Evolutionary conservation across 2,113 vertebrate genomes (phyloP).

Genomic region (Seriola aureovittata): DNA sequence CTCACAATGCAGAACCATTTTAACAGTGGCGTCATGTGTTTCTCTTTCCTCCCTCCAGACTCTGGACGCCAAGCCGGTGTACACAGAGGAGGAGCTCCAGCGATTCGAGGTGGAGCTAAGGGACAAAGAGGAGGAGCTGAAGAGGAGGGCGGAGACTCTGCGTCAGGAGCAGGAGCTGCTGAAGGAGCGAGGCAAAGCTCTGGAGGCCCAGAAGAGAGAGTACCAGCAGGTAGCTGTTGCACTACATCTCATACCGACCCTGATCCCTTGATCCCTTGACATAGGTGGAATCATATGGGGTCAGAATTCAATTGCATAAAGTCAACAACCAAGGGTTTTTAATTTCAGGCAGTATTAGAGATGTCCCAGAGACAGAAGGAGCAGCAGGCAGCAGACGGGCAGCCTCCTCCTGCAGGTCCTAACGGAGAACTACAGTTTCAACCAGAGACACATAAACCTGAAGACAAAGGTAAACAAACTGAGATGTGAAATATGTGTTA

Average conservation of each 20-base stretch:
- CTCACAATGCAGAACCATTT: too few relatives aligned
- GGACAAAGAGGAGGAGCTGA: conserved; percentile 88
- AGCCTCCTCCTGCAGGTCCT: conserved; percentile 77
- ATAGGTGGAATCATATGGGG: not conserved
- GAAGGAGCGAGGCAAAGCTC: conserved; percentile 88
- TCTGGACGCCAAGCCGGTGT: conserved; percentile 87
- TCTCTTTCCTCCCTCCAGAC: conserved; percentile 79
- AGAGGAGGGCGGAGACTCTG: conserved; percentile 85
- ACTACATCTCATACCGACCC: not conserved
- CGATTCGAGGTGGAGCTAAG: conserved; percentile 88
- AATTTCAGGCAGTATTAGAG: conserved; percentile 87
- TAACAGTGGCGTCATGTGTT: too few relatives aligned
- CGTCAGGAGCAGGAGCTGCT: conserved; percentile 89
- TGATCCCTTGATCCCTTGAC: not conserved
- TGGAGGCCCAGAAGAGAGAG: conserved; percentile 91
- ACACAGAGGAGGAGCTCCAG: conserved; percentile 90
- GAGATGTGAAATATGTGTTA: not conserved
- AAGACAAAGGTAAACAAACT: conserved; percentile 59
- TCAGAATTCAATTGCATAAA: not conserved
- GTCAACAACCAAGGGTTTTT: too few relatives aligned
- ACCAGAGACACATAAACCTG: conserved; percentile 64
- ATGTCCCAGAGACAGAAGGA: conserved; percentile 91
- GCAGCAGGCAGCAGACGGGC: conserved; percentile 73
- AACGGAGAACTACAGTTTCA: conserved; percentile 86
- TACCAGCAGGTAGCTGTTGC: conserved; percentile 89